Base-by-base conservation (phyloP, 2,113 vertebrate genomes). In the Connochaetes taurinus region DNA sequence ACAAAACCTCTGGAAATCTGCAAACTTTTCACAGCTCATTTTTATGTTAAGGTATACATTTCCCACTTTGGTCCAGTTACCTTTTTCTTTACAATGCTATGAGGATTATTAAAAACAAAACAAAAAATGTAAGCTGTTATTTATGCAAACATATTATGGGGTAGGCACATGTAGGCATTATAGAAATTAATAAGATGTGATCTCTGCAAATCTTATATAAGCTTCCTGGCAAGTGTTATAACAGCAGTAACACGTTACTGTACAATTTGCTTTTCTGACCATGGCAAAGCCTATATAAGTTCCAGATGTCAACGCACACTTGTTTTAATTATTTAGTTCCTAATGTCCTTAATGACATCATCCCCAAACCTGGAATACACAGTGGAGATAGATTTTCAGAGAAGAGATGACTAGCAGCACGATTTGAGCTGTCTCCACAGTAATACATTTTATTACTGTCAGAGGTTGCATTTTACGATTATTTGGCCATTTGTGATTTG, bases 41-140 rank as follows among this genome's bases (percentile, higher is more conserved):
- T 99, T 99, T 57, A 99, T 90, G 86, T 94, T 98, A 88, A 98
- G 96, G 96, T 99, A 99, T 7, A 99, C 98, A 91, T 91, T 97
- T 93, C 99, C 99, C 96, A 99, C 97, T 98, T 98, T 99, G 74
- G 87, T 94, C 99, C 99, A 99, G 98, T 99, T 99, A 60, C 98
- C 98, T 91, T 99, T 99, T 97, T 99, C 99, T 97, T 98, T 99
- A 98, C 99, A 99, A 78, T 99, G 98, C 99, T 99, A 98, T 16
- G 55, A 57, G 96, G 58, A 92, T 90, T 92, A 87, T 85, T 92
- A 97, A 85, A 78, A 76, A 96, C 21, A 97, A 96, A 97, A 60
- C 6, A 31, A 92, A 96, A 50, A 60, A 43, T 53, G 40, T 74
- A 84, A 94, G 47, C 6, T 85, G 36, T 74, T 15, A 94, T 57